phyloP scores from a whole-genome alignment of 2,113 vertebrate species.

The Felis catus region F.catus_Fca126_mat1.0 CM031423.1:88433001-88433500 shows the following conservation, averaged over 20 bases:
- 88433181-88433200: neutral
- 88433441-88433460: neutral
- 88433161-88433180: neutral
- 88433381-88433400: neutral
- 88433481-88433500: neutral
- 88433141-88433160: neutral
- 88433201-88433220: neutral
- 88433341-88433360: neutral
- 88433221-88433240: neutral
- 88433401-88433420: neutral
- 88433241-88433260: neutral
- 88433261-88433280: neutral
- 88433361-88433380: neutral
- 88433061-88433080: neutral
- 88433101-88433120: neutral
- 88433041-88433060: neutral
- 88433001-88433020: neutral
- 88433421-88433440: neutral
- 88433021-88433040: neutral
- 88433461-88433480: neutral
- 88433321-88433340: neutral
- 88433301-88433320: slow-evolving; percentile 20
- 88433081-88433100: neutral
- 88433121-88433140: neutral
- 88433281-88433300: neutral